Evolutionary conservation across 1,140 invertebrate species (phyloP), one percentile per base, ranked within the genome.

Genomic region (Neomicropteryx cornuta): DNA sequence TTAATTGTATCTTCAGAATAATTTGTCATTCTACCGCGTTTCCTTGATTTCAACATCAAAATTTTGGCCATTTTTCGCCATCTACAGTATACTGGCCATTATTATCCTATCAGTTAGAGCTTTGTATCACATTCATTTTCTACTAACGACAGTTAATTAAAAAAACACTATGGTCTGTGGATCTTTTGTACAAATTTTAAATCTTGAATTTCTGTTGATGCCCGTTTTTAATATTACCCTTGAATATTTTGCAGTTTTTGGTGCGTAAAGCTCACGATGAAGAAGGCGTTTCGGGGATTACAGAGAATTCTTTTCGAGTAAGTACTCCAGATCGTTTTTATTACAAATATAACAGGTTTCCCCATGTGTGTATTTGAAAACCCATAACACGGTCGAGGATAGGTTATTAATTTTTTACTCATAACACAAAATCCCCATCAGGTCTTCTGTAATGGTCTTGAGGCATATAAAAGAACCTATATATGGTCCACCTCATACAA

Each of bases 281-380:
- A 47, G 76, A 78, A 54, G 68, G 68, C 18, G 53, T 79, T 32
- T 72, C 75, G 46, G 80, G 80, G 18, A 75, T 83, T 48, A 75
- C 76, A 3, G 55, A 70, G 32, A 70, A 70, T 28, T 70, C 71
- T 19, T 78, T 79, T 52, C 70, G 68, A 42, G 76, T 79, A 54
- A 71, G 62, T 62, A 27, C 34, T 3, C 22, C 33, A 30, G 11
- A 5, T 18, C 11, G 18, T 16, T 19, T 32, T 32, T 6, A 11
- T 6, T 6, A 32, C 5, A 6, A 14, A 32, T 11, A 14, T 32
- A 32, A 11, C 5, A 11, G 10, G 6, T 32, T n/a, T n/a, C n/a
- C n/a, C n/a, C n/a, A n/a, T n/a, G n/a, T n/a, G n/a, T n/a, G n/a
- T n/a, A n/a, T n/a, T n/a, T n/a, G n/a, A n/a, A n/a, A n/a, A n/a